A percentile compares a stretch with the other conserved stretches of the same genome.
These are phyloP conservation scores for Eucriotettix oculatus DNA, from an alignment of 2,888 invertebrate species.

Conservation along the genomic window DNA sequence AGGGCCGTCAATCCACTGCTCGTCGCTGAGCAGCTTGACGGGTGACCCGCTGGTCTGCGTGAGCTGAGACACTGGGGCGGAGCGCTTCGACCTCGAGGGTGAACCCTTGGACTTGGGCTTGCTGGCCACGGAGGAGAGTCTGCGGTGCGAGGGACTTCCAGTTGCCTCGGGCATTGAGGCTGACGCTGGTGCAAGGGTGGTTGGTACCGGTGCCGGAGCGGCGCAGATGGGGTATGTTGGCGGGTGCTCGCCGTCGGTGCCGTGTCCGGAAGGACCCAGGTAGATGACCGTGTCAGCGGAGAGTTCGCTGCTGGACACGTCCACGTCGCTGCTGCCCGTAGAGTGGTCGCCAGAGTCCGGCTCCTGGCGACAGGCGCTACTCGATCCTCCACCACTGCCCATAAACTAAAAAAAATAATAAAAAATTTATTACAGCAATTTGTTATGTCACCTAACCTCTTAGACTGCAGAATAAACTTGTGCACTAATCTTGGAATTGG, in stretches of 20 bases:
- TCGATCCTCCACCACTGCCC: background rate
- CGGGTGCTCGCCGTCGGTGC: constrained; percentile 87
- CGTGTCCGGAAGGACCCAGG: constrained; percentile 67
- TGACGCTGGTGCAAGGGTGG: background rate
- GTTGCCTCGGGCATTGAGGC: no score
- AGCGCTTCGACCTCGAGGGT: background rate
- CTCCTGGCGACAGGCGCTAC: no score
- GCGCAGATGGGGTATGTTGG: constrained; percentile 33
- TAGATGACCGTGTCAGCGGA: constrained; percentile 98
- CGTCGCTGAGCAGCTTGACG: constrained; percentile 41
- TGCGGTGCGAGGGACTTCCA: background rate
- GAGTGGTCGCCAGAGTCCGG: constrained; percentile 34
- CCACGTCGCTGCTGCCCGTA: constrained; percentile 68
- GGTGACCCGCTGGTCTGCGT: background rate
- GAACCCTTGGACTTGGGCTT: background rate
- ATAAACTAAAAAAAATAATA: no score
- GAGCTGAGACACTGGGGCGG: background rate
- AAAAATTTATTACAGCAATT: no score
- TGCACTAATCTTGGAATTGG: no score
- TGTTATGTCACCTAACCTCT: no score
- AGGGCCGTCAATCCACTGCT: constrained; percentile 95
- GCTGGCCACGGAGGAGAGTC: background rate
- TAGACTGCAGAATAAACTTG: no score
- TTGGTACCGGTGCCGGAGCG: background rate
- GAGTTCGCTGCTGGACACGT: constrained; percentile 91